Conservation (phyloP, 2,113 vertebrate genomes). For the Hypomesus transpacificus region DNA sequence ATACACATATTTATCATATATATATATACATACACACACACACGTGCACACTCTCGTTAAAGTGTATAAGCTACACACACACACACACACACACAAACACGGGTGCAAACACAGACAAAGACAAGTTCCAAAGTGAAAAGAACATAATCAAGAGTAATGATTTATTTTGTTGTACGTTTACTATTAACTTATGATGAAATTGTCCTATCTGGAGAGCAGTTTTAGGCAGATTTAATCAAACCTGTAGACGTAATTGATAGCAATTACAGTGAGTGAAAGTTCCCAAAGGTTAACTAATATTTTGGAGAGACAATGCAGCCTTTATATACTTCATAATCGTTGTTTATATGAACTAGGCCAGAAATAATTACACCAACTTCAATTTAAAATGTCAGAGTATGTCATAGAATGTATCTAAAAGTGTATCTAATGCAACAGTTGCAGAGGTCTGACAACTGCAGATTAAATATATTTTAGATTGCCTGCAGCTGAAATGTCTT, state of each 20-base stretch:
- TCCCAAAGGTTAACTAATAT: constrained; percentile 41
- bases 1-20: too few species aligned
- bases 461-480: not conserved
- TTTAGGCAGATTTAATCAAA: constrained; percentile 62
- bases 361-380: constrained; percentile 34
- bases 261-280: constrained; percentile 66
- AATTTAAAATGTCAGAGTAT: constrained; percentile 23
- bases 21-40: too few species aligned
- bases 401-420: not conserved
- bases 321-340: constrained; percentile 54
- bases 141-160: too few species aligned
- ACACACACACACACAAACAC: too few species aligned
- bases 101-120: too few species aligned
- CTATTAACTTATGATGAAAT: too few species aligned
- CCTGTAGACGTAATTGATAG: constrained; percentile 62
- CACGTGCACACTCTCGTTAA: too few species aligned
- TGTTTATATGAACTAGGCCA: constrained; percentile 63
- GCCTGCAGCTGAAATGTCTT: too few species aligned
- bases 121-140: too few species aligned
- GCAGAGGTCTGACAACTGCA: not conserved
- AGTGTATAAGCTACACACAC: too few species aligned
- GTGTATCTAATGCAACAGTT: not conserved
- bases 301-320: constrained; percentile 54
- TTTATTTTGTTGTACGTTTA: too few species aligned
- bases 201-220: constrained; percentile 38